Percentiles rank a stretch among this genome's conserved stretches.
phyloP scores from a whole-genome alignment of 2,113 vertebrate genomes.

The Gymnogyps californianus region DNA sequence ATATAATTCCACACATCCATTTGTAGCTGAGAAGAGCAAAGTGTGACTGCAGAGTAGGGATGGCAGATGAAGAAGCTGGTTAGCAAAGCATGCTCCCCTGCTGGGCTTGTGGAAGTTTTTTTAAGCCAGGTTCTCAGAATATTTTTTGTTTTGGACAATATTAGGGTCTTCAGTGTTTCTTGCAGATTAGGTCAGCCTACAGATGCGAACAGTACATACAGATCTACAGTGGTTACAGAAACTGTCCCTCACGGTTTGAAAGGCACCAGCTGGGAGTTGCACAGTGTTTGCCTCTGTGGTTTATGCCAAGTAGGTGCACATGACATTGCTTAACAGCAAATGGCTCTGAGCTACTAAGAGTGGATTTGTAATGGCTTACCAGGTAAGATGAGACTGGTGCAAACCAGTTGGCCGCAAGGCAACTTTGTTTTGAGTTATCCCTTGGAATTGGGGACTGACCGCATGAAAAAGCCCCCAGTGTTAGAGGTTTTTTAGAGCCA shows the following conservation, averaged over 20 bases:
- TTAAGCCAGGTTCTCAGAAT: rapidly evolving
- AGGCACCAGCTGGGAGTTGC: background rate
- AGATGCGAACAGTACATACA: too few relatives aligned
- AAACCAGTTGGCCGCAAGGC: background rate
- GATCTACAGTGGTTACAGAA: too few relatives aligned
- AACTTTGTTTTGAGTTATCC: background rate
- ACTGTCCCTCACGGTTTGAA: too few relatives aligned
- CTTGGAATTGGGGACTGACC: background rate
- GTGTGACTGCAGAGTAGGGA: background rate
- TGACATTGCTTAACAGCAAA: background rate
- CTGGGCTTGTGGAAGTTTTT: background rate
- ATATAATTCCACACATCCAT: background rate
- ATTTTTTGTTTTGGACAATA: background rate
- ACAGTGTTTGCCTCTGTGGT: background rate
- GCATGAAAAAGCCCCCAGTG: background rate
- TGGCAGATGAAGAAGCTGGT: background rate
- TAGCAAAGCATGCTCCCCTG: background rate
- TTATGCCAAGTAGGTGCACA: rapidly evolving
- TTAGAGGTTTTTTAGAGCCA: background rate
- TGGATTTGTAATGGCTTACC: background rate
- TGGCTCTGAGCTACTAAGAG: background rate
- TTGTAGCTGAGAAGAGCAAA: background rate
- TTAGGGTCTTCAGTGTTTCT: background rate
- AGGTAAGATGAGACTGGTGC: background rate
- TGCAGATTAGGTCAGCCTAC: background rate